These are phyloP conservation scores for Tetranychus truncatus DNA, from an alignment of 2,888 invertebrate species.

Conservation along the genomic window DNA sequence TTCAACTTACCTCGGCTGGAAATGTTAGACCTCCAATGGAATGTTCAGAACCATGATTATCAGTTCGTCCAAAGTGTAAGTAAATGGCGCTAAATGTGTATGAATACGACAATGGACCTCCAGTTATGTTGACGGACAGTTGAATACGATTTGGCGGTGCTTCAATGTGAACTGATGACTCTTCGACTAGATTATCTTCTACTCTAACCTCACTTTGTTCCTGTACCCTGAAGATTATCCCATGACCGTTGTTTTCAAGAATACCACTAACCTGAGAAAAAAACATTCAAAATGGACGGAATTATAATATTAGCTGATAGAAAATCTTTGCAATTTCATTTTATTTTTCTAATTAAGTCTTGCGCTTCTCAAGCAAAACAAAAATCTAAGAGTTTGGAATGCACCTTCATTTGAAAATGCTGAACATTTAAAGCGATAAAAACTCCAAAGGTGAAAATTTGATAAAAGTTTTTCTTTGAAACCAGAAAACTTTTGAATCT, in stretches of 20 bases:
- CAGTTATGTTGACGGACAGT: conserved; percentile 52
- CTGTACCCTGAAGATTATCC: conserved; percentile 65
- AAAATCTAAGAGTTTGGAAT: too few relatives aligned
- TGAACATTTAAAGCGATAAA: too few relatives aligned
- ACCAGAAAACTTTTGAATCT: too few relatives aligned
- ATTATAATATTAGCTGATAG: too few relatives aligned
- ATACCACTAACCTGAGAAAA: conserved; percentile 52
- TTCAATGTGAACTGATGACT: not conserved
- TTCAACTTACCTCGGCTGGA: conserved; percentile 76
- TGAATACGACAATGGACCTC: conserved; percentile 83
- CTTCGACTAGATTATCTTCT: conserved; percentile 1
- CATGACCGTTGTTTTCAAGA: conserved; percentile 81
- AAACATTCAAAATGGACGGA: not conserved
- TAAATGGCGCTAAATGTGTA: conserved; percentile 89
- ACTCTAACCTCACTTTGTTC: conserved; percentile 13
- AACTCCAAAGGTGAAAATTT: too few relatives aligned
- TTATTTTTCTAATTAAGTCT: too few relatives aligned
- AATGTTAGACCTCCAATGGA: conserved; percentile 86
- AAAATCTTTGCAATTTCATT: too few relatives aligned
- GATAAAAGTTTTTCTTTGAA: too few relatives aligned
- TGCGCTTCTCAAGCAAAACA: too few relatives aligned
- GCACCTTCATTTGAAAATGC: too few relatives aligned
- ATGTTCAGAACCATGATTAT: conserved; percentile 87
- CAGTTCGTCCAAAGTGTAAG: conserved; percentile 76
- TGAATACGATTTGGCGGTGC: not conserved